phyloP scores from a whole-genome alignment of 2,888 invertebrate genomes.

The Adineta ricciae region DNA sequence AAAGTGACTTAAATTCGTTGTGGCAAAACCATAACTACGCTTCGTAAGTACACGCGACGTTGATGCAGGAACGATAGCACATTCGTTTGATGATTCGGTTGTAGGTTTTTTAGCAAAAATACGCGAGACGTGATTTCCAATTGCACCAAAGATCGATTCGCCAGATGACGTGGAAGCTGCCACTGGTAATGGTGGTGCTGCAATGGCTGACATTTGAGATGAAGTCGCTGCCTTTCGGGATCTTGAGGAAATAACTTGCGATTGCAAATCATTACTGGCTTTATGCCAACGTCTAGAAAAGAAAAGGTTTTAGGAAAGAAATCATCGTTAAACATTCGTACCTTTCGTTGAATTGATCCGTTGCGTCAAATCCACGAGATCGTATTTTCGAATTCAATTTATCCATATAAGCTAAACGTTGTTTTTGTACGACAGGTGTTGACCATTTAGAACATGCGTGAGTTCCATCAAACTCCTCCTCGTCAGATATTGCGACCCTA shows the following conservation, averaged over 20 bases:
- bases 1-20: neutral
- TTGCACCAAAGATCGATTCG: neutral
- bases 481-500: neutral
- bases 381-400: neutral
- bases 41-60: neutral
- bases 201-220: neutral
- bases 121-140: neutral
- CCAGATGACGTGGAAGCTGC: neutral
- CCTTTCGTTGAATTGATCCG: neutral
- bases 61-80: neutral
- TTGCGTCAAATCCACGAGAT: neutral
- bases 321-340: neutral
- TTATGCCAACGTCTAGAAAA: neutral
- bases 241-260: neutral
- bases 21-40: neutral
- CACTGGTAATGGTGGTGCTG: neutral
- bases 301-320: neutral
- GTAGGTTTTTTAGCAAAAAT: neutral
- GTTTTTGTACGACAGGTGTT: conserved; percentile 4
- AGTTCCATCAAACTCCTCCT: neutral
- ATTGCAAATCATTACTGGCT: neutral
- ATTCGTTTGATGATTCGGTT: neutral
- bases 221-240: neutral
- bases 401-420: neutral
- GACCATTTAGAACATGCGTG: neutral